phyloP scores from a whole-genome alignment of 2,113 vertebrate genomes.

The Coturnix japonica region DNA sequence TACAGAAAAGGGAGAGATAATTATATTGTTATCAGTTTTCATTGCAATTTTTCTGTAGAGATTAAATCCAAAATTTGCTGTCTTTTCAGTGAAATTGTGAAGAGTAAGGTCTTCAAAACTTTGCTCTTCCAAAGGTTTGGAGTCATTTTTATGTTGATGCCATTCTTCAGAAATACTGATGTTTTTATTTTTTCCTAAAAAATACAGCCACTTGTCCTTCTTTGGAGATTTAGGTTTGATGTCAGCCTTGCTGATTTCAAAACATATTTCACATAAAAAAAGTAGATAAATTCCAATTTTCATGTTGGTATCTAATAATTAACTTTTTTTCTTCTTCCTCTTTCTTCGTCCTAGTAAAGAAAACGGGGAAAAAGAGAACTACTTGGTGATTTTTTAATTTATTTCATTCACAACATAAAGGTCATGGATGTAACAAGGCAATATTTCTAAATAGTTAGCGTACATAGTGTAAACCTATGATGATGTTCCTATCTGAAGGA shows the following conservation, averaged over 20 bases:
- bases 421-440: background rate
- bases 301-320: slow-evolving; percentile 38
- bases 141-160: background rate
- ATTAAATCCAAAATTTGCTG: slow-evolving; percentile 88
- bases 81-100: slow-evolving; percentile 82
- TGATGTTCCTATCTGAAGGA: background rate
- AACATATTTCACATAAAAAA: slow-evolving; percentile 53
- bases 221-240: background rate
- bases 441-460: background rate
- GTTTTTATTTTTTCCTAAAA: background rate
- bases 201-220: background rate
- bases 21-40: slow-evolving; percentile 86
- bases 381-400: background rate
- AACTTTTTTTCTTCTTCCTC: background rate
- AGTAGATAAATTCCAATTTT: slow-evolving; percentile 49
- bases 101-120: slow-evolving; percentile 29
- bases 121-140: background rate
- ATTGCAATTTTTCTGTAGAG: slow-evolving; percentile 87
- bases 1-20: slow-evolving; percentile 88
- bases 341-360: background rate
- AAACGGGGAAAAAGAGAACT: background rate
- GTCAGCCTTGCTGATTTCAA: background rate
- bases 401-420: background rate
- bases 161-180: background rate
- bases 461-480: background rate